Conservation (phyloP, 2,888 invertebrate species). For the Troides oblongomaculatus region DNA sequence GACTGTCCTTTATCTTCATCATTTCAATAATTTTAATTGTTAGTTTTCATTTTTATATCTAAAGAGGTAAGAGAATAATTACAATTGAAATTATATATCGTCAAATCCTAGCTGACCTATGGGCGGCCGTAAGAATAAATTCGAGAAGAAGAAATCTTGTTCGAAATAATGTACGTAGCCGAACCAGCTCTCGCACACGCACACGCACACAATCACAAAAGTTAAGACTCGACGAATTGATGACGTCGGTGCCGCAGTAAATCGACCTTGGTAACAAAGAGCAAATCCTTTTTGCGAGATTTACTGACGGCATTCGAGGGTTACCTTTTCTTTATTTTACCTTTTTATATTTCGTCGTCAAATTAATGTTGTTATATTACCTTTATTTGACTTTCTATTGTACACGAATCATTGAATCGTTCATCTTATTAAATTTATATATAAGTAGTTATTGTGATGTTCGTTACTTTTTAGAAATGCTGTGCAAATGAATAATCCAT, state of each 20-base stretch:
- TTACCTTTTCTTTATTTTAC: slow-evolving; percentile 52
- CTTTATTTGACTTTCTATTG: neutral
- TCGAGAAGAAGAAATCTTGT: slow-evolving; percentile 21
- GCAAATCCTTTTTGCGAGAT: slow-evolving; percentile 75
- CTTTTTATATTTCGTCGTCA: neutral
- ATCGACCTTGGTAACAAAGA: slow-evolving; percentile 67
- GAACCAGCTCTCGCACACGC: neutral
- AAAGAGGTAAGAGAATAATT: neutral
- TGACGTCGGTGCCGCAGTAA: slow-evolving; percentile 61
- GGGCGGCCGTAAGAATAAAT: slow-evolving; percentile 3
- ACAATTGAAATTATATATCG: slow-evolving; percentile 1
- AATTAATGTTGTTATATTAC: neutral
- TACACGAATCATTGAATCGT: neutral
- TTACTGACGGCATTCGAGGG: slow-evolving; percentile 64
- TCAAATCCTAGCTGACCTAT: neutral
- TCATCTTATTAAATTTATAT: too few species aligned
- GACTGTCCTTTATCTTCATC: too few species aligned
- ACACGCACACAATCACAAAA: slow-evolving; percentile 27
- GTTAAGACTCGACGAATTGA: slow-evolving; percentile 38
- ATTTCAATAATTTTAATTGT: neutral
- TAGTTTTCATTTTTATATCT: neutral
- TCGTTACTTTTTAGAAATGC: too few species aligned
- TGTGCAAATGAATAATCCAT: too few species aligned
- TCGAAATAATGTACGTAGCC: slow-evolving; percentile 18
- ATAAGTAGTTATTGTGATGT: too few species aligned